Evolutionary conservation across 2,888 invertebrate species (phyloP).

Genomic region (Lepidochrysops patricia): DNA sequence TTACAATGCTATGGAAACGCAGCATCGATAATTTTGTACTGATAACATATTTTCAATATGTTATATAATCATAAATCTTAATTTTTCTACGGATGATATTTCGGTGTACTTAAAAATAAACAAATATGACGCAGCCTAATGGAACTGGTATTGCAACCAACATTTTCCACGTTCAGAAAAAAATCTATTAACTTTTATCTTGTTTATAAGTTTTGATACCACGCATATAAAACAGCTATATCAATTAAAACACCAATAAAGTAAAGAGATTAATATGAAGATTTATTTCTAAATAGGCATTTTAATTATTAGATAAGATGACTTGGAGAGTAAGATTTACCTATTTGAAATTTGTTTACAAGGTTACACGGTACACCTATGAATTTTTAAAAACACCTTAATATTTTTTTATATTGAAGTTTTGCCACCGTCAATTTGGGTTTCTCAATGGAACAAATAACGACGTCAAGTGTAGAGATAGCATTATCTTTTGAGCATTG

Average conservation of each 20-base stretch:
- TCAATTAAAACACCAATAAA: constrained; percentile 8
- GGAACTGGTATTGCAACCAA: not conserved
- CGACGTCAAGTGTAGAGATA: constrained; percentile 62
- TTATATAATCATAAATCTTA: no score
- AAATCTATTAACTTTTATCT: not conserved
- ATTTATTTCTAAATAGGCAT: constrained; percentile 5
- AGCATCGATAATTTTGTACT: no score
- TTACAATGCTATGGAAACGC: no score
- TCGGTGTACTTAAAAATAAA: no score
- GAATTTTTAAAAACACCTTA: no score
- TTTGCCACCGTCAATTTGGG: not conserved
- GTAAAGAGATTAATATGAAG: not conserved
- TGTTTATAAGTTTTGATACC: constrained; percentile 2
- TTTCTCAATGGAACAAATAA: constrained; percentile 7
- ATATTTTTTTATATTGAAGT: not conserved
- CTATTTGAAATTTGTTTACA: not conserved
- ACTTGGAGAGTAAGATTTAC: not conserved
- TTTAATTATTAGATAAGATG: not conserved
- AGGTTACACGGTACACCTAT: no score
- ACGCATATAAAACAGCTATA: constrained; percentile 8
- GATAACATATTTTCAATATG: no score
- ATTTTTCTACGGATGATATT: no score
- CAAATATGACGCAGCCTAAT: not conserved
- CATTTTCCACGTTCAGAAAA: not conserved
- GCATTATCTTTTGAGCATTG: constrained; percentile 51